Percentiles rank a stretch among this genome's conserved stretches.
These are phyloP conservation scores for Hippopotamus amphibius DNA, from an alignment of 2,113 vertebrate species.

Conservation along the genomic window DNA sequence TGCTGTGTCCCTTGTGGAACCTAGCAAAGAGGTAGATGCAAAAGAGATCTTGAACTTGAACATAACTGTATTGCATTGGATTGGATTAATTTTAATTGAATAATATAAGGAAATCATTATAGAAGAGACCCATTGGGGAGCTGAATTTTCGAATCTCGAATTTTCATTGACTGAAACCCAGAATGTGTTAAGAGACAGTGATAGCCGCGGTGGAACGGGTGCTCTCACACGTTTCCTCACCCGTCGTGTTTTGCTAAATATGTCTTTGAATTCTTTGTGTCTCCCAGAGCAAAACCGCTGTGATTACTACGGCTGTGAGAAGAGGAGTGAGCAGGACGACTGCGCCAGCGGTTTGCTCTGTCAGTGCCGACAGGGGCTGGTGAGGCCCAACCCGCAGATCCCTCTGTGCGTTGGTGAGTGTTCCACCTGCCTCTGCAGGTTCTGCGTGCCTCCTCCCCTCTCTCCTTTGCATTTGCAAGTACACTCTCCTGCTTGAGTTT, in stretches of 20 bases:
- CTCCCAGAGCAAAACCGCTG: fast-evolving
- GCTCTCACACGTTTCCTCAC: background rate
- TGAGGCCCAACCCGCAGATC: background rate
- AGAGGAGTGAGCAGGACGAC: fast-evolving
- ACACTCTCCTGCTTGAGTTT: background rate
- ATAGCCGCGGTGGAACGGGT: background rate
- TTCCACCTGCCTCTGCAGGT: background rate
- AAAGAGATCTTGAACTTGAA: background rate
- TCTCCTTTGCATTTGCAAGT: background rate
- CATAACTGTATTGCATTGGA: background rate
- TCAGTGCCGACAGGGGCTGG: background rate
- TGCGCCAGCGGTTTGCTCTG: background rate
- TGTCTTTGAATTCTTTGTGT: background rate
- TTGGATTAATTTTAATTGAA: background rate
- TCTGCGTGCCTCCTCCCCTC: background rate
- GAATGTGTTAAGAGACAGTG: background rate
- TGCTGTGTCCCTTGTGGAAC: background rate
- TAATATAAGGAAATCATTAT: background rate
- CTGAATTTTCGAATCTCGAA: background rate
- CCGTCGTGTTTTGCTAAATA: background rate
- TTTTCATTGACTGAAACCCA: background rate
- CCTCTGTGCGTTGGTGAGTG: slow-evolving; percentile 60
- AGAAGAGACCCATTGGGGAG: background rate
- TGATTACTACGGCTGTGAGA: background rate
- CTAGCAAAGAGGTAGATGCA: background rate